Evolutionary conservation across 2,113 vertebrate genomes (phyloP), one percentile per base, ranked within the genome.

Genomic region (Lamprologus sp.): DNA sequence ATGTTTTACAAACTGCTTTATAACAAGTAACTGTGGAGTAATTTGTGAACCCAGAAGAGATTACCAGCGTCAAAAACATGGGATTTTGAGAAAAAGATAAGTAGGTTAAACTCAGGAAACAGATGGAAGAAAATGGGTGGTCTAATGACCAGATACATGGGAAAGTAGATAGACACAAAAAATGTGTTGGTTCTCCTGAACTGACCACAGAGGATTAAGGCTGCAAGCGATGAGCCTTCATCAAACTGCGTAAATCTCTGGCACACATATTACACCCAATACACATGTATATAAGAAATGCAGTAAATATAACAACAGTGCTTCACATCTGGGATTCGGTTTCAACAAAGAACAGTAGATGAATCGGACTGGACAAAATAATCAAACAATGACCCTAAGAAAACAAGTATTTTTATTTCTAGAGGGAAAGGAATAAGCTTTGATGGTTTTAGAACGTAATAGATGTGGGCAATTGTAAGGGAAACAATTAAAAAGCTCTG

Each of bases 231-330:
- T 86, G 19, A 85, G 83, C 40, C 33, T 77, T 45, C 31, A 17
- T 85, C 55, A 68, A 21, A 83, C 84, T 83, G 81, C 9, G 3
- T 21, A 88, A 89, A 91, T 92, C 90, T 90, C 79, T 88, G 85
- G n/a, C 84, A 81, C 54, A 47, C 68, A 84, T 33, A 23, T 31
- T 31, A 54, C 40, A 60, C 13, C 8, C 17, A 80, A 14, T 37
- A 45, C 23, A 83, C 45, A 45, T 11, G 51, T 14, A 56, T 17
- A 31, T 47, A 55, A 40, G 1, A 60, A 9, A 51, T 23, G 6
- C 23, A 13, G 10, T 45, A 68, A 1, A 2, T 68, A 68, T 8
- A 68, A 51, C 9, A 12, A 35, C 56, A 60, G 56, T 19, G 56
- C 28, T 4, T 60, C 23, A 49, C 42, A 0, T 47, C 23, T 28